A percentile compares a stretch with the other conserved stretches of the same genome.
Evolutionary conservation across 2,797 vertebrate species (phyloP).

Genomic region (Chromobotia macracanthus): DNA sequence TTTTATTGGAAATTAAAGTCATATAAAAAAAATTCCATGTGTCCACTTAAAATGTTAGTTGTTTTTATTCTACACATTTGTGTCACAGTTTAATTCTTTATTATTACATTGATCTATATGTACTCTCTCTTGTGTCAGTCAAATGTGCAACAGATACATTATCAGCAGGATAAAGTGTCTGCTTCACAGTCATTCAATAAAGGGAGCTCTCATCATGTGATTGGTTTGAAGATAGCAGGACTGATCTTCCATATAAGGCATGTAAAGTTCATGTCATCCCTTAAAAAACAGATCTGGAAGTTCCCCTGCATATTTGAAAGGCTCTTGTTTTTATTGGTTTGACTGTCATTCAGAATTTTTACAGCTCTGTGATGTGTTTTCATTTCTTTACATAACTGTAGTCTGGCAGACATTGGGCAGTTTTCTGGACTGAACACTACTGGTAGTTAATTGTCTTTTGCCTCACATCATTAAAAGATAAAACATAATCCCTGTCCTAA

Average conservation of each 20-base stretch:
- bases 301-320: conserved; percentile 42
- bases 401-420: conserved; percentile 38
- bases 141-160: not conserved
- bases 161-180: not conserved
- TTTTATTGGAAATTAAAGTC: too few species aligned
- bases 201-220: not conserved
- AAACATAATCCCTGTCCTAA: too few species aligned
- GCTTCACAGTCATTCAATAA: conserved; percentile 8
- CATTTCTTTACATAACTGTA: conserved; percentile 17
- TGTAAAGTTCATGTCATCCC: conserved; percentile 34
- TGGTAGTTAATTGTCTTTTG: conserved; percentile 4
- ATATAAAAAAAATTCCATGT: too few species aligned
- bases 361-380: conserved; percentile 19
- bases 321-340: conserved; percentile 32
- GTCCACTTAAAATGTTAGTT: too few species aligned
- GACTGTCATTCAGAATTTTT: conserved; percentile 12
- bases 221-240: conserved; percentile 18
- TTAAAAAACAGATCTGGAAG: conserved; percentile 52
- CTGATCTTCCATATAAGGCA: conserved; percentile 25
- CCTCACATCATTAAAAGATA: not conserved
- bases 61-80: too few species aligned
- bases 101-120: too few species aligned
- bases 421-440: conserved; percentile 16
- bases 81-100: too few species aligned
- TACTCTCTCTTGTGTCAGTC: not conserved